Conservation (phyloP, 2,113 vertebrate genomes). For the Tursiops truncatus region DNA sequence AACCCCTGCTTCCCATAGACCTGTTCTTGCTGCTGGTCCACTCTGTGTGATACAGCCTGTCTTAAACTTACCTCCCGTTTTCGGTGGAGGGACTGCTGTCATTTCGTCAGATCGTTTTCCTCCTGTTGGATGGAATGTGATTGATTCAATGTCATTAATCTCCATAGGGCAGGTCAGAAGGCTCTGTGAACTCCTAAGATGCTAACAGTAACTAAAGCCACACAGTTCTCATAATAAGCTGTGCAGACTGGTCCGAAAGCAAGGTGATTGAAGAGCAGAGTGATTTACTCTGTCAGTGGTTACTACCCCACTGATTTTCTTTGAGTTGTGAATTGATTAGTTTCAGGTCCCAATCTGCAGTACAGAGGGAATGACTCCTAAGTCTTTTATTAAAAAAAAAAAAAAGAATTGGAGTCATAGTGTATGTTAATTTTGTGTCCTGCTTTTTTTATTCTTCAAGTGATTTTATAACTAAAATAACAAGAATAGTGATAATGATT, state of each 20-base stretch:
- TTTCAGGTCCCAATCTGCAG: neutral
- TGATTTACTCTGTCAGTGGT: slow-evolving; percentile 12
- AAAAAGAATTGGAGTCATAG: neutral
- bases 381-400: neutral
- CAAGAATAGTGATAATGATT: neutral
- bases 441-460: neutral
- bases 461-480: neutral
- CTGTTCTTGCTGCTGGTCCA: neutral
- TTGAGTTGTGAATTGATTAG: neutral
- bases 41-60: neutral
- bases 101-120: neutral
- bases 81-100: neutral
- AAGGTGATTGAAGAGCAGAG: slow-evolving; percentile 24
- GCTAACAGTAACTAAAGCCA: neutral
- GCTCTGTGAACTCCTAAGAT: neutral
- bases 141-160: neutral
- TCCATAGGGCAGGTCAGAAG: slow-evolving; percentile 5
- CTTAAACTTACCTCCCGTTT: neutral
- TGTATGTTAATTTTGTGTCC: neutral
- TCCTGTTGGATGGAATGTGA: neutral
- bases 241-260: neutral
- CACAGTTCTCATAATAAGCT: slow-evolving; percentile 24
- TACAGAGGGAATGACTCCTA: neutral
- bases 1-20: neutral
- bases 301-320: slow-evolving; percentile 22